A percentile compares a stretch with the other conserved stretches of the same genome.
Evolutionary conservation across 92 coral and sea anemone genomes (phyloP).

Genomic region (Siderastrea radians): DNA sequence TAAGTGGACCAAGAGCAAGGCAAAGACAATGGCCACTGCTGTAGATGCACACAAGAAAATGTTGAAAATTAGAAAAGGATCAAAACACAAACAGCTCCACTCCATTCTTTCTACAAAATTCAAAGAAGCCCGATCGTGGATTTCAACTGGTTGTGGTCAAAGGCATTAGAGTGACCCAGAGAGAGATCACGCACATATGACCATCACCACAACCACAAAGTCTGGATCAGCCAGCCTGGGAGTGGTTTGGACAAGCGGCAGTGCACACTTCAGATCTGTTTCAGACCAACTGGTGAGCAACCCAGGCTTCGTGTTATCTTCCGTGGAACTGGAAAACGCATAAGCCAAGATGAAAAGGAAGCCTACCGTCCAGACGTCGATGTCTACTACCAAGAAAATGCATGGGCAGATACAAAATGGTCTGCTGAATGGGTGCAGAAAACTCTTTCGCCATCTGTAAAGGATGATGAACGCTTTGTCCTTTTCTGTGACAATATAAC

Average conservation of each 20-base stretch:
- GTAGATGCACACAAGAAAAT: constrained; percentile 37
- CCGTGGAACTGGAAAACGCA: constrained; percentile 50
- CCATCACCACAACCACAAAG: background rate
- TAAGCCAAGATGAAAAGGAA: constrained; percentile 49
- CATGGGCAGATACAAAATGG: constrained; percentile 46
- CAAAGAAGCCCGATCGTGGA: constrained; percentile 30
- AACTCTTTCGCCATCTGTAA: background rate
- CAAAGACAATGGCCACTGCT: constrained; percentile 48
- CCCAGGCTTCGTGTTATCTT: constrained; percentile 34
- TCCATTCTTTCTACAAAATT: constrained; percentile 35
- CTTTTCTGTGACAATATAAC: constrained; percentile 40
- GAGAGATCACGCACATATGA: constrained; percentile 30
- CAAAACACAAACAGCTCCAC: constrained; percentile 28
- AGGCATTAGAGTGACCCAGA: constrained; percentile 32
- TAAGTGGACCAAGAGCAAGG: constrained; percentile 49
- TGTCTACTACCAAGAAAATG: constrained; percentile 50
- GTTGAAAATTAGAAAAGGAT: constrained; percentile 14
- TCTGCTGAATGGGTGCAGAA: constrained; percentile 50
- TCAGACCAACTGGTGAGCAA: background rate
- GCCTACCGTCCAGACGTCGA: constrained; percentile 45
- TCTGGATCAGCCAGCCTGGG: no score
- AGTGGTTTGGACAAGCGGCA: no score
- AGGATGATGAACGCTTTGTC: constrained; percentile 29
- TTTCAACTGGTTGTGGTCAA: constrained; percentile 60
- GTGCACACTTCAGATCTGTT: no score